Conservation (phyloP, 2,888 invertebrate species). For the Caenorhabditis panamensis region DNA sequence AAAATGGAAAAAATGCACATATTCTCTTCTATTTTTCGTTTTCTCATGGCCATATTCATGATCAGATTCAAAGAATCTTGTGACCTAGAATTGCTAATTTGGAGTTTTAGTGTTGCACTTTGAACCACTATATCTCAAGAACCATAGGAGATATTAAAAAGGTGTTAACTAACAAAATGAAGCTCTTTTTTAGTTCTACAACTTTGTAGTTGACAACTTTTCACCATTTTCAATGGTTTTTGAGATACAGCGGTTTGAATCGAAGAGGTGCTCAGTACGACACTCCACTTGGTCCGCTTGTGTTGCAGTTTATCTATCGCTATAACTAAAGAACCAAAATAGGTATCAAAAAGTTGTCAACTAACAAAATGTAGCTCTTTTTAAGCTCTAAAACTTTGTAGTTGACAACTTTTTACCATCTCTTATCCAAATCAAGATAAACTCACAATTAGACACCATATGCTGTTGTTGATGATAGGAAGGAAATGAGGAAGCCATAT, state of each 20-base stretch:
- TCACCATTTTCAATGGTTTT: too few species aligned
- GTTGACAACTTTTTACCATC: not conserved
- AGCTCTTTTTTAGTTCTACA: too few species aligned
- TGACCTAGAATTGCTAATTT: too few species aligned
- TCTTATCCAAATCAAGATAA: not conserved
- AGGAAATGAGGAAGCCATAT: constrained; percentile 68
- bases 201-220: too few species aligned
- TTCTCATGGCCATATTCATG: constrained; percentile 5
- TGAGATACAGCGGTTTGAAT: too few species aligned
- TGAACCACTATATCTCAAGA: too few species aligned
- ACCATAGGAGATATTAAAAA: too few species aligned
- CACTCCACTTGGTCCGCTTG: too few species aligned
- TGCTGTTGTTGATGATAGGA: constrained; percentile 57
- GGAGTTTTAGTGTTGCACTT: not conserved
- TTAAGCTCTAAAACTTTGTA: too few species aligned
- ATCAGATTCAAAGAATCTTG: constrained; percentile 7
- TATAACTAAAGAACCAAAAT: not conserved
- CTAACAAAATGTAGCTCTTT: too few species aligned
- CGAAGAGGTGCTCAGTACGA: too few species aligned
- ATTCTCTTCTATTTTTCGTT: not conserved
- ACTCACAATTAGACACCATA: constrained; percentile 46
- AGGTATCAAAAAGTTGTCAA: constrained; percentile 17
- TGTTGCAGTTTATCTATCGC: not conserved
- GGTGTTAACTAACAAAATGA: too few species aligned
- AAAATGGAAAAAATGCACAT: not conserved